Base-by-base conservation (phyloP, 2,888 invertebrate genomes). In the Lycia hirtaria region DNA sequence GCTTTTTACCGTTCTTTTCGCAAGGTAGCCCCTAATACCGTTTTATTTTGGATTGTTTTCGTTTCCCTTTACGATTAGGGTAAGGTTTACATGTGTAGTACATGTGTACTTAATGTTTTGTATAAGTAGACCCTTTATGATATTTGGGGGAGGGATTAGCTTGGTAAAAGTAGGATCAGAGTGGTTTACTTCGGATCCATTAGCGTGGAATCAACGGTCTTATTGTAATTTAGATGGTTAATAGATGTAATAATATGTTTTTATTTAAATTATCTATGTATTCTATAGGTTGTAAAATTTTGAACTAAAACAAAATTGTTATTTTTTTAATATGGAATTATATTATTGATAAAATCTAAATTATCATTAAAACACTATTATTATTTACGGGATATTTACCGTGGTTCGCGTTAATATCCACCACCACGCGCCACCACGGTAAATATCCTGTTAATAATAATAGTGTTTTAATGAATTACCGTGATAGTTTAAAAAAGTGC, bases 11-110 rank as follows among this genome's bases (percentile, higher is more conserved):
- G 64, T 67, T 63, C 65, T 57, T 69, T 56, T 64, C 62, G 43
- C 45, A 62, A 68, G 64, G 64, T 64, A 61, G 62, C 63, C 64
- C 49, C 65, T 74, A 74, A 72, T 72, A 62, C 73, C 37, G 67
- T 67, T 68, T 73, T 72, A 64, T 70, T 66, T 63, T 32, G 65
- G 67, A 72, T 73, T 73, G 68, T 73, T 72, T 73, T 68, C 63
- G 65, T 64, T 64, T 62, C 60, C 57, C 64, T 53, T 43, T 48
- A 58, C 54, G 65, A 60, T 67, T 62, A 61, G 56, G 65, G 67
- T 54, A 62, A 38, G 60, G 52, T 66, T 61, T 66, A 68, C 64
- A 59, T 64, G 55, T 63, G 64, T 63, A 57, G 35, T 58, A 62
- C 60, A 60, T 28, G 44, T 53, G 59, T 59, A 60, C 56, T 59